Percentiles rank a stretch among this genome's conserved stretches.
Evolutionary conservation across 2,113 vertebrate genomes (phyloP).

Genomic region (Gulo gulo): DNA sequence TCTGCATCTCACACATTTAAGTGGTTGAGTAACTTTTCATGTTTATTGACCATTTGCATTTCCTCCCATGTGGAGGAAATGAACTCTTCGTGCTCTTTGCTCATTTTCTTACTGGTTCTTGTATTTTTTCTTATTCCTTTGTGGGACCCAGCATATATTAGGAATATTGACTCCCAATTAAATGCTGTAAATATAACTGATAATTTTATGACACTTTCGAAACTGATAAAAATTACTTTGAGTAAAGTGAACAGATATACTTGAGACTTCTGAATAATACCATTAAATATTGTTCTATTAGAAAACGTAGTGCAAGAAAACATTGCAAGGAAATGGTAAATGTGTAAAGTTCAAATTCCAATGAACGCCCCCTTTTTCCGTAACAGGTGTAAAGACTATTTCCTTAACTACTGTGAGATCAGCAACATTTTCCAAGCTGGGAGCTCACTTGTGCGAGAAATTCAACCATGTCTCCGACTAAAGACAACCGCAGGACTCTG

Average conservation of each 20-base stretch:
- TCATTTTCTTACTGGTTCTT: slow-evolving; percentile 2
- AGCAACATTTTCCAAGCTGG: background rate
- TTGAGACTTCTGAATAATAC: background rate
- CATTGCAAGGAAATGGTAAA: background rate
- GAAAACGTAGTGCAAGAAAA: background rate
- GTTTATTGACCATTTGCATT: background rate
- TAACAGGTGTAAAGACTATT: slow-evolving; percentile 65
- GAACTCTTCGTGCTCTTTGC: background rate
- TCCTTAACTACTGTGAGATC: background rate
- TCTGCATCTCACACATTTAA: background rate
- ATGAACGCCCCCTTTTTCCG: background rate
- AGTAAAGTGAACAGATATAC: background rate
- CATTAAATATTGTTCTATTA: background rate
- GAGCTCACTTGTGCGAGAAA: background rate
- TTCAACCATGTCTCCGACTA: background rate
- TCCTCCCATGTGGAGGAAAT: background rate
- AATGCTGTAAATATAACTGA: background rate
- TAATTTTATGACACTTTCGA: background rate
- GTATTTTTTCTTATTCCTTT: background rate
- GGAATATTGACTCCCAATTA: background rate
- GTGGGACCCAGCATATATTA: background rate
- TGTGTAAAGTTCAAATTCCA: slow-evolving; percentile 21
- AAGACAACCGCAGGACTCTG: background rate
- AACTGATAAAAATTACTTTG: background rate
- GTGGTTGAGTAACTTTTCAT: background rate